These are phyloP conservation scores for Benitochromis conjunctus DNA, from an alignment of 2,113 vertebrate species.

Conservation along the genomic window DNA sequence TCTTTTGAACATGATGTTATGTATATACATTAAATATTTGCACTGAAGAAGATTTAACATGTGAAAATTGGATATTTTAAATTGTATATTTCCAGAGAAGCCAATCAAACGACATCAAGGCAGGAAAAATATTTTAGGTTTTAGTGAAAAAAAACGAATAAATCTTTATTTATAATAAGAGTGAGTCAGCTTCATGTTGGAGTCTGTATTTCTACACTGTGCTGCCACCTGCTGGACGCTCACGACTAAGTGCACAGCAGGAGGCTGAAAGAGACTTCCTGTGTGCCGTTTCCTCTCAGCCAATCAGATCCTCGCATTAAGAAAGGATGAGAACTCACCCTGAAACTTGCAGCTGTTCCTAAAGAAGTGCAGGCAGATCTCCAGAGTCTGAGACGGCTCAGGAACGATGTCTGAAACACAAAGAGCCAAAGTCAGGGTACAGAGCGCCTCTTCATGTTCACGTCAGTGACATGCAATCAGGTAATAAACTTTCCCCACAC, in stretches of 20 bases:
- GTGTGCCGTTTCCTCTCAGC: neutral
- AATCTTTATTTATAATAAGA: neutral
- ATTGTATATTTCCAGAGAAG: neutral
- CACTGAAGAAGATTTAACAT: neutral
- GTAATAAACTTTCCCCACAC: neutral
- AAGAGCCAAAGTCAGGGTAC: neutral
- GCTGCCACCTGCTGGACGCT: neutral
- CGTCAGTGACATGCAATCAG: neutral
- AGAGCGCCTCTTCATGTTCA: neutral
- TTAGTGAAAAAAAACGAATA: neutral
- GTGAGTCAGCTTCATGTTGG: neutral
- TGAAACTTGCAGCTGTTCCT: constrained; percentile 66
- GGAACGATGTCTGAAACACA: constrained; percentile 15
- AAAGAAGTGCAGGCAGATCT: constrained; percentile 72
- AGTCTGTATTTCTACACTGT: neutral
- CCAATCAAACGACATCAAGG: neutral
- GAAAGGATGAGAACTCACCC: constrained; percentile 29
- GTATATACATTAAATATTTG: neutral
- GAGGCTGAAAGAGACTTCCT: neutral
- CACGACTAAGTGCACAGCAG: neutral
- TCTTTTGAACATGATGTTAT: neutral
- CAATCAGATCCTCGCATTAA: neutral
- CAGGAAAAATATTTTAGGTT: neutral
- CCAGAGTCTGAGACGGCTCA: constrained; percentile 1
- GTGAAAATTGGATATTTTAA: neutral